These are phyloP conservation scores for Caenorhabditis panamensis DNA, from an alignment of 2,888 invertebrate genomes.

Conservation along the genomic window DNA sequence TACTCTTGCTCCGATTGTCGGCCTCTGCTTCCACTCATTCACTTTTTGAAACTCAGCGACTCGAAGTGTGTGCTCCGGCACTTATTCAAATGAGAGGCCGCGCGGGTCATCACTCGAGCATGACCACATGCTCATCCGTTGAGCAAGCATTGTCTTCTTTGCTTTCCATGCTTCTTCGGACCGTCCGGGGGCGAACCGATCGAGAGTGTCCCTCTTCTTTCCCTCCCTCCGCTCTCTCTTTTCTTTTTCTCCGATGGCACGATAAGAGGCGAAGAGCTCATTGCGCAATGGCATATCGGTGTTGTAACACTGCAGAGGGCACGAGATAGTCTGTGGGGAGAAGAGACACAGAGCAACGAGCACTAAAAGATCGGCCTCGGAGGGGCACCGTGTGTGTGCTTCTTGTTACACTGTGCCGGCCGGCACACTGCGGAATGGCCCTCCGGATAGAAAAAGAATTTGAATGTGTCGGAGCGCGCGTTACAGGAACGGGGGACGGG, in stretches of 20 bases:
- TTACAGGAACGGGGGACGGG: neutral
- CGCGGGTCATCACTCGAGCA: constrained; percentile 32
- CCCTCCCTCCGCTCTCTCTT: neutral
- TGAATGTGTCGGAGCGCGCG: constrained; percentile 7
- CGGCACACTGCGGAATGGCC: constrained; percentile 37
- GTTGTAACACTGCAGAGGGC: constrained; percentile 42
- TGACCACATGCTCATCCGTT: constrained; percentile 48
- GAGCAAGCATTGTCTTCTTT: constrained; percentile 43
- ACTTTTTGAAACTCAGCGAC: neutral
- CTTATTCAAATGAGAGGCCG: constrained; percentile 40
- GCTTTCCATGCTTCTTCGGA: constrained; percentile 35
- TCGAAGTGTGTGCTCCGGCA: constrained; percentile 23
- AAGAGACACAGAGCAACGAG: constrained; percentile 28
- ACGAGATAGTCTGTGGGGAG: constrained; percentile 14
- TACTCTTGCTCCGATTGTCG: neutral
- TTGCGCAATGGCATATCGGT: constrained; percentile 52
- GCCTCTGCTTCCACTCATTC: neutral
- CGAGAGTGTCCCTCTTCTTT: constrained; percentile 8
- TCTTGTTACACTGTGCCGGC: constrained; percentile 47
- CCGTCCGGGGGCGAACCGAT: constrained; percentile 27
- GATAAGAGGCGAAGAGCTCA: constrained; percentile 42
- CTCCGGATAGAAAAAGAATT: constrained; percentile 32
- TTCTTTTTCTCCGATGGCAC: constrained; percentile 16
- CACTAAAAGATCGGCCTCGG: constrained; percentile 45
- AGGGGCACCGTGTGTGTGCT: constrained; percentile 38